Evolutionary conservation across 2,797 vertebrate species (phyloP).

Genomic region (Enteromius argenteus): DNA sequence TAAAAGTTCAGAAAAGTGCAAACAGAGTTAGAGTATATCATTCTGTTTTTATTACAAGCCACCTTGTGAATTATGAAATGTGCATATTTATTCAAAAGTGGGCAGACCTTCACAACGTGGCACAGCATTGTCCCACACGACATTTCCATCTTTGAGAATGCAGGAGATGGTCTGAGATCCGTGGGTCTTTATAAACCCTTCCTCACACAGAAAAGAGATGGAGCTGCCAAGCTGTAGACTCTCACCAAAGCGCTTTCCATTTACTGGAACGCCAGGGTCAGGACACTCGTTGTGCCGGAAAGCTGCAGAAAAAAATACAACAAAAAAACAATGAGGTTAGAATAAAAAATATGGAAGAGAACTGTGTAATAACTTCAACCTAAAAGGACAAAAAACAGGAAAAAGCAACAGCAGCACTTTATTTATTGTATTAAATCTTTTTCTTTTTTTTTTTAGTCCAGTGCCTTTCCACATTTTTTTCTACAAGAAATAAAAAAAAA

Average conservation of each 20-base stretch:
- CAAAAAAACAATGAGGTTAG: slow-evolving; percentile 10
- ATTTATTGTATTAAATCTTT: not conserved
- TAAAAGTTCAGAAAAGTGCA: slow-evolving; percentile 7
- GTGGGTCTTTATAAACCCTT: slow-evolving; percentile 95
- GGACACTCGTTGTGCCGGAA: slow-evolving; percentile 98
- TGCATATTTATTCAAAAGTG: not conserved
- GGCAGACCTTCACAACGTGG: slow-evolving; percentile 92
- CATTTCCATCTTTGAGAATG: slow-evolving; percentile 94
- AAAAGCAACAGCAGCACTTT: not conserved
- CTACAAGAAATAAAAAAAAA: not conserved
- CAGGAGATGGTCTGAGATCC: slow-evolving; percentile 95
- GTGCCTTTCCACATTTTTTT: slow-evolving; percentile 4
- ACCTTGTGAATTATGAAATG: not conserved
- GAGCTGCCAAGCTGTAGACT: slow-evolving; percentile 96
- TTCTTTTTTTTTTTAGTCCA: not conserved
- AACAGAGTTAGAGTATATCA: not conserved
- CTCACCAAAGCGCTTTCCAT: slow-evolving; percentile 94
- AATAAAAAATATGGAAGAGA: not conserved
- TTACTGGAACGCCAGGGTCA: slow-evolving; percentile 94
- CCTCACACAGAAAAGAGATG: slow-evolving; percentile 95
- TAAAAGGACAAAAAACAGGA: not conserved
- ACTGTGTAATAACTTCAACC: not conserved
- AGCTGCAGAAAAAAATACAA: slow-evolving; percentile 70
- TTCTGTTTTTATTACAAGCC: not conserved
- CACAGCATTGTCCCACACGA: slow-evolving; percentile 96